Evolutionary conservation across 2,888 invertebrate species (phyloP), one percentile per base, ranked within the genome.

Genomic region (Thymelicus sylvestris): DNA sequence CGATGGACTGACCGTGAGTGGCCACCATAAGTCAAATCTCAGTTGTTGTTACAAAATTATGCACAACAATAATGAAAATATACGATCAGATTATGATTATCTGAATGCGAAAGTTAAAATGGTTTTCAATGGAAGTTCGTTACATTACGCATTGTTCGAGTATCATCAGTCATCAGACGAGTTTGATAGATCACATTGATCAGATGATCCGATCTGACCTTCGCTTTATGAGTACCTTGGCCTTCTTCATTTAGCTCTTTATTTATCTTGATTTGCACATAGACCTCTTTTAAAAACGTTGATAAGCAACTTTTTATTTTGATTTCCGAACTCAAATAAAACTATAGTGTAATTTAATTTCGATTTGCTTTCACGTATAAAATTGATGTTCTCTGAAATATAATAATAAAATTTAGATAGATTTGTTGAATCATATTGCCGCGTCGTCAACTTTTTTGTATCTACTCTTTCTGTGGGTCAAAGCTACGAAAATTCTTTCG

Each of bases 71-170:
- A 57, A 69, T 31, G 6, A 57, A 64, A 59, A 64, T n/a, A 31
- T 13, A 31, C 4, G 12, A 50, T 50, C 48, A 64, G 39, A 31
- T 31, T 5, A 64, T 50, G 41, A 47, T 62, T 52, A 48, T 59
- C 41, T 70, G 65, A 70, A 70, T 70, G 44, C 57, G 65, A 70
- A 70, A 70, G 70, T 70, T 65, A 70, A n/a, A n/a, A 65, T 60
- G 39, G 70, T 60, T 50, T 65, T 65, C 65, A 65, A 70, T 65
- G 60, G 65, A 65, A 60, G 59, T 65, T 70, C 69, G 65, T 70
- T 70, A 70, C 13, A 15, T n/a, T 70, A 59, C 38, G 31, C 59
- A 70, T 70, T 70, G 69, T 70, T 64, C 69, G 64, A 50, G 50
- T 70, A 62, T 52, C 70, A 71, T 72, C 15, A 52, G 15, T 52